Base-by-base conservation (phyloP, 2,888 invertebrate species). In the Pocota personata region DNA sequence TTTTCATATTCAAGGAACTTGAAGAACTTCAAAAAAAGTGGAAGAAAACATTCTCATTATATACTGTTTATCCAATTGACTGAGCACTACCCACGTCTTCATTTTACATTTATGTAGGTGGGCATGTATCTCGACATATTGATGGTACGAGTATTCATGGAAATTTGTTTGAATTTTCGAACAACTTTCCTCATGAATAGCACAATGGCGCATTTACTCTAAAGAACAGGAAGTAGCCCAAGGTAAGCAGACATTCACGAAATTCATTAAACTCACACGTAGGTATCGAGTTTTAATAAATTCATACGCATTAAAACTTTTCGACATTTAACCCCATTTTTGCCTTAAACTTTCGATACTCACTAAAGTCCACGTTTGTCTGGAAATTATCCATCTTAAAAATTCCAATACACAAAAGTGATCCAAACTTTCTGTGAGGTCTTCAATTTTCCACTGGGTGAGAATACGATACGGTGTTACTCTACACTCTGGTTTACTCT, bases 371-470 rank as follows among this genome's bases (percentile, higher is more conserved):
- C 43, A 46, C 16, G 24, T 12, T 14, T 24, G 12, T n/a, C 24
- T 24, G 2, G 5, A 24, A 24, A 50, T 50, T 30, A 14, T 30
- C 7, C 14, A 0, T 24, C 6, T 8, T 1, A 50, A 24, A 50
- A n/a, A 24, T 37, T 37, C 12, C 0, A 32, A 27, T 32, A 16
- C 30, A n/a, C n/a, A 19, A 46, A 66, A 30, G 19, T 16, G 32
- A 10, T 35, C 21, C 32, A 66, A 50, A 66, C 35, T 48, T 35
- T 46, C 21, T 35, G 66, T 66, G 48, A 66, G 35, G 66, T n/a
- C 66, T 66, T 10, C 14, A 66, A 66, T 66, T 35, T 66, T 24
- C 66, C 66, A 27, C 35, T 24, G 6, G 32, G 32, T 21, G n/a
- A 24, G 50, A 24, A 35, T 46, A 10, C 19, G 19, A 19, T 46